Conservation (phyloP, 1,140 invertebrate genomes). For the Bombus picipes region DNA sequence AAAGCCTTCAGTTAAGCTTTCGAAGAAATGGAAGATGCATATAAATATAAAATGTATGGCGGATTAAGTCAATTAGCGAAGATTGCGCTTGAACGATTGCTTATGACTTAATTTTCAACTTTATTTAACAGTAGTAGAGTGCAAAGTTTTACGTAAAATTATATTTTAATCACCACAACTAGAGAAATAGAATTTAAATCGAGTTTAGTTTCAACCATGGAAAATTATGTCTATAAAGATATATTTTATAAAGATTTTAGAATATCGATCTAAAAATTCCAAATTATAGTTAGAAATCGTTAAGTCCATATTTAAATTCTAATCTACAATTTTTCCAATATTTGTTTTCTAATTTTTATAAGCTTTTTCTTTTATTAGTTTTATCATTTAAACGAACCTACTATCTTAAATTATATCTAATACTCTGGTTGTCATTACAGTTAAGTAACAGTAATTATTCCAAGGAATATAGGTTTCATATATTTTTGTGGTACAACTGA, state of each 20-base stretch:
- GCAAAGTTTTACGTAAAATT: background rate
- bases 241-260: background rate
- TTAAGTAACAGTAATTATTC: background rate
- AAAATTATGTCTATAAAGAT: background rate
- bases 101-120: background rate
- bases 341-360: too few species aligned
- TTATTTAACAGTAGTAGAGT: background rate
- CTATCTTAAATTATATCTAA: too few species aligned
- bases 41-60: background rate
- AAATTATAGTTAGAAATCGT: too few species aligned
- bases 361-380: too few species aligned
- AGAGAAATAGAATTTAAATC: background rate
- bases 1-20: conserved; percentile 53
- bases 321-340: too few species aligned
- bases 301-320: too few species aligned
- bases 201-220: background rate
- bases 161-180: background rate
- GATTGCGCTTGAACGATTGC: background rate
- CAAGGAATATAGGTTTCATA: background rate
- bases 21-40: background rate
- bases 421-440: too few species aligned
- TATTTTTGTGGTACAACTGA: background rate
- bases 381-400: too few species aligned
- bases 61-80: background rate
- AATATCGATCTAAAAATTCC: too few species aligned